Evolutionary conservation across 2,797 vertebrate species (phyloP).

Genomic region (Hippopotamyrus pictus): DNA sequence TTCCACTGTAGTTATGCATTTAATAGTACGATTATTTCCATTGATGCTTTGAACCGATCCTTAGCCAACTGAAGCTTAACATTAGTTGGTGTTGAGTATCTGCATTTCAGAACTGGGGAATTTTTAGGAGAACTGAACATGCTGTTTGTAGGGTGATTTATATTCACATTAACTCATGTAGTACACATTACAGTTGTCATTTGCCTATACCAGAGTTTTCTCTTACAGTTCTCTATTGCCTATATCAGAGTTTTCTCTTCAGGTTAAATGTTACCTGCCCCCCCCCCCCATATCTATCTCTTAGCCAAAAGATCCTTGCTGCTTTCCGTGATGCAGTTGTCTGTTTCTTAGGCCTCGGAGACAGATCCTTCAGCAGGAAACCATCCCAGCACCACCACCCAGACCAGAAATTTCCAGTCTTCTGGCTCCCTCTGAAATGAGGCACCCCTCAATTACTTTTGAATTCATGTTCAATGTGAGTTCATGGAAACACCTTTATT

Average conservation of each 20-base stretch:
- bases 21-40: background rate
- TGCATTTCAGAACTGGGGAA: background rate
- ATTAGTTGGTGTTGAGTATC: background rate
- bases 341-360: background rate
- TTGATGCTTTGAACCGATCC: background rate
- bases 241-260: background rate
- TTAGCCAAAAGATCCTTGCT: background rate
- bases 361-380: background rate
- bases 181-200: background rate
- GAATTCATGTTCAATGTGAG: constrained; percentile 8
- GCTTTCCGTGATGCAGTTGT: background rate
- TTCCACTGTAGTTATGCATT: background rate
- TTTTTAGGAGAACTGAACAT: background rate
- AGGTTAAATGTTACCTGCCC: background rate
- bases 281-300: background rate
- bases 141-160: background rate
- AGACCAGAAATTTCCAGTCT: background rate
- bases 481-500: background rate
- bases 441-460: constrained; percentile 18
- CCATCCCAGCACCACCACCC: background rate
- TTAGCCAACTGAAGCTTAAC: background rate
- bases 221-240: background rate
- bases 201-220: background rate
- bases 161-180: background rate
- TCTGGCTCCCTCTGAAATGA: background rate